Evolutionary conservation across 1,140 invertebrate species (phyloP).

Genomic region (Physella acuta): DNA sequence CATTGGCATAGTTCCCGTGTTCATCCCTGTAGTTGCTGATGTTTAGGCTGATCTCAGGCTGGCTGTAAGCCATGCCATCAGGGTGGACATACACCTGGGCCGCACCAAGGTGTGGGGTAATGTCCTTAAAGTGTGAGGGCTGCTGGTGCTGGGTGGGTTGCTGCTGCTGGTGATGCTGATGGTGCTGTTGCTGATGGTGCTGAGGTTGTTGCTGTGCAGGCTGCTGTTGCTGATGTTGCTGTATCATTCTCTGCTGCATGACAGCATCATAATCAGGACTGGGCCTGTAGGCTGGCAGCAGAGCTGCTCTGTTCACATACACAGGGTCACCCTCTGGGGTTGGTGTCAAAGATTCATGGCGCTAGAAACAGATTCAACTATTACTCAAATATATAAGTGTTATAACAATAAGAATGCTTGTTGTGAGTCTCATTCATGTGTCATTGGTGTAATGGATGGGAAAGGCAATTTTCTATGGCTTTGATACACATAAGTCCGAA

Average conservation of each 20-base stretch:
- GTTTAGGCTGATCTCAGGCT: conserved; percentile 45
- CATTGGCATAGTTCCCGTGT: conserved; percentile 41
- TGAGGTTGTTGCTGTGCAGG: no score
- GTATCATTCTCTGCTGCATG: conserved; percentile 66
- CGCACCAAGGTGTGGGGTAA: conserved; percentile 40
- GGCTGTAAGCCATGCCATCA: conserved; percentile 45
- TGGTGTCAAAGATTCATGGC: conserved; percentile 24
- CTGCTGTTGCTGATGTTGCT: conserved; percentile 28
- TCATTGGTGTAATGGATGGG: no score
- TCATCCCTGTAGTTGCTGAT: conserved; percentile 25
- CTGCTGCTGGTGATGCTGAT: conserved; percentile 29
- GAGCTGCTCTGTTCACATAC: conserved; percentile 62
- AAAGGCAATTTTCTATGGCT: no score
- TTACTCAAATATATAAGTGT: no score
- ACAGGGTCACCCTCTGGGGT: conserved; percentile 32
- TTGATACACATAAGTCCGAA: no score
- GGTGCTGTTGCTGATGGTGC: conserved; percentile 25
- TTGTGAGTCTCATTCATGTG: no score
- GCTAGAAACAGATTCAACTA: no score
- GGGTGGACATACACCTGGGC: conserved; percentile 42
- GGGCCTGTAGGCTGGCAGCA: conserved; percentile 84
- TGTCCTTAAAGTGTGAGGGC: conserved; percentile 33
- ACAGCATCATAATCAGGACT: conserved; percentile 94
- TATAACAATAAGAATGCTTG: no score
- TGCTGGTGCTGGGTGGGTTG: conserved; percentile 23